Base-by-base conservation (phyloP, 2,797 vertebrate species). In the Naso thynnoides region DNA sequence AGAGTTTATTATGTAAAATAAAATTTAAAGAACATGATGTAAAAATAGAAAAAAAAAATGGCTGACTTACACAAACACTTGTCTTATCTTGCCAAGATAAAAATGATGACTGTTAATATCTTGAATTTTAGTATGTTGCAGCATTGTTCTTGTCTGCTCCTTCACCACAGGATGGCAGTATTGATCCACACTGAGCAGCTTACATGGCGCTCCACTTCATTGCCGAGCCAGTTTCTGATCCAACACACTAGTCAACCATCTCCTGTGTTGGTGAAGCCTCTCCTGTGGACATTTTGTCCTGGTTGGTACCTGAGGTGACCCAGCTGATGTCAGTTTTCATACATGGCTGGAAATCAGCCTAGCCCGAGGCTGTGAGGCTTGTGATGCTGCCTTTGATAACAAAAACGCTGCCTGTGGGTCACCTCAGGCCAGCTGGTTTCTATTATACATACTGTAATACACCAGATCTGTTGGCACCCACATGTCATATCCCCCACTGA, bases 121-220 rank as follows among this genome's bases (percentile, higher is more conserved):
- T 16, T 61, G 8, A 27, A 16, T 21, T 2, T 56, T 13, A 23
- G n/a, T 15, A 2, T 21, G 24, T 31, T 29, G 1, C 24, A 54
- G 8, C 16, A 53, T 15, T 42, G 0, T 16, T 59, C 48, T 60
- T 36, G 0, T 65, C 31, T 44, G 8, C 14, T 19, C 0, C 36
- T 14, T 3, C 7, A 24, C 88, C 92, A 80, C 65, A 3, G 84
- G 89, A 69, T 84, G 90, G 74, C 86, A 87, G 64, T 78, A 48
- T 84, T 48, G 16, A 57, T 38, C 82, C 72, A 78, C 42, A 42
- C 8, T 52, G 1, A 6, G 8, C 24, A 24, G 13, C 19, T 15
- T 5, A 2, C 14, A 6, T 16, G 63, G 11, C 23, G 9, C 15
- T 29, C 36, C 59, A 49, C 16, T 42, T 41, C 10, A 1, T 44